Percentiles rank a stretch among this genome's conserved stretches.
Conservation (phyloP, 2,888 invertebrate genomes). For the Brachynemurus nebulosus region DNA sequence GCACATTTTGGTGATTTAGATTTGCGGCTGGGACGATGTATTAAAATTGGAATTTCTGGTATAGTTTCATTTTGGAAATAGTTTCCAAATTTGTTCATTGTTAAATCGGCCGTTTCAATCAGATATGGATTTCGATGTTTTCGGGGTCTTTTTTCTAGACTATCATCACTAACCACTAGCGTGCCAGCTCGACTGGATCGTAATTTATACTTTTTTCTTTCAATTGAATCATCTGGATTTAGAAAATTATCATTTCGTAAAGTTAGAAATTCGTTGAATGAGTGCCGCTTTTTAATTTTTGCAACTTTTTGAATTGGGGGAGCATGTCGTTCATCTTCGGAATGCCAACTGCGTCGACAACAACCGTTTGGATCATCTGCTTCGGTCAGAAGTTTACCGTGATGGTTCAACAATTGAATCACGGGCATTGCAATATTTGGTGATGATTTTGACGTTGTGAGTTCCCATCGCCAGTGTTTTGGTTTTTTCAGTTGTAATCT, state of each 20-base stretch:
- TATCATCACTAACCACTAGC: slow-evolving; percentile 36
- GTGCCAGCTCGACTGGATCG: slow-evolving; percentile 40
- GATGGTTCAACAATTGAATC: slow-evolving; percentile 48
- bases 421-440: slow-evolving; percentile 43
- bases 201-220: slow-evolving; percentile 30
- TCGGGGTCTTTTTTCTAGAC: slow-evolving; percentile 26
- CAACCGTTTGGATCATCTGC: slow-evolving; percentile 42
- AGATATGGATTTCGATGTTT: slow-evolving; percentile 21
- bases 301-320: slow-evolving; percentile 10
- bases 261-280: no score
- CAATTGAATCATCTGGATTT: neutral
- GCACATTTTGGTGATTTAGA: neutral
- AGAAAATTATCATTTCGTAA: no score
- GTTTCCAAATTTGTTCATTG: slow-evolving; percentile 8
- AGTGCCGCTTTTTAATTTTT: slow-evolving; percentile 6
- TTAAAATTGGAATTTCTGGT: neutral
- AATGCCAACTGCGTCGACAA: slow-evolving; percentile 29
- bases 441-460: slow-evolving; percentile 47
- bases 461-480: slow-evolving; percentile 46
- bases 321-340: neutral
- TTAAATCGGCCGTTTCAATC: slow-evolving; percentile 6
- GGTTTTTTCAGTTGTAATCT: slow-evolving; percentile 47
- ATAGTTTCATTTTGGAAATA: neutral
- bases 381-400: slow-evolving; percentile 44
- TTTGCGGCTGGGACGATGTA: neutral